A percentile compares a stretch with the other conserved stretches of the same genome.
These are phyloP conservation scores for Platanista minor DNA, from an alignment of 2,113 vertebrate genomes.

Conservation along the genomic window DNA sequence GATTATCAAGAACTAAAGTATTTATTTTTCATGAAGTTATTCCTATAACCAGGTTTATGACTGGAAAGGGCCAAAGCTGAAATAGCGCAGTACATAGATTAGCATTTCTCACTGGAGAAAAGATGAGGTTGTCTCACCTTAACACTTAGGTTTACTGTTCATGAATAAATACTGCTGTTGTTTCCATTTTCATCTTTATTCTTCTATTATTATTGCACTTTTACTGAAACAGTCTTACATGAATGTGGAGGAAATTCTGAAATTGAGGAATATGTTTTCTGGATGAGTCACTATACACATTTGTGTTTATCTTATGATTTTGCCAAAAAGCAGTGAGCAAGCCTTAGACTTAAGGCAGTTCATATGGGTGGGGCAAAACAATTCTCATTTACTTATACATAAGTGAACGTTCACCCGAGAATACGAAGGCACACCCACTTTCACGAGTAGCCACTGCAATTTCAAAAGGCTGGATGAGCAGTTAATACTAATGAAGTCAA, in stretches of 20 bases:
- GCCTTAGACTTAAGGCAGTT: background rate
- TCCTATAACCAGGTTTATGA: slow-evolving; percentile 74
- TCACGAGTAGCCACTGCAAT: background rate
- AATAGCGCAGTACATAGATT: slow-evolving; percentile 37
- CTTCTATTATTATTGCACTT: background rate
- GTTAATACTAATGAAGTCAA: background rate
- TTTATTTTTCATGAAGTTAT: slow-evolving; percentile 77
- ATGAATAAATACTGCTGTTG: background rate
- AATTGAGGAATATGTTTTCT: slow-evolving; percentile 17
- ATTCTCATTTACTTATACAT: background rate
- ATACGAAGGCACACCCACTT: background rate
- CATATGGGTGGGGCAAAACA: background rate
- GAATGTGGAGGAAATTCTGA: slow-evolving; percentile 13
- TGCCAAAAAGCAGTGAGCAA: background rate
- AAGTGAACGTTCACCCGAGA: background rate
- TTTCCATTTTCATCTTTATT: slow-evolving; percentile 50
- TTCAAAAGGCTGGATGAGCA: slow-evolving; percentile 10
- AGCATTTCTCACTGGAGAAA: slow-evolving; percentile 62
- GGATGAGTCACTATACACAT: background rate
- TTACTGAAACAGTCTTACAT: background rate
- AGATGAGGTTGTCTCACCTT: slow-evolving; percentile 37
- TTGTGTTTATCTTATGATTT: slow-evolving; percentile 35
- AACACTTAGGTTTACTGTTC: background rate
- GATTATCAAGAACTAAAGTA: slow-evolving; percentile 75
- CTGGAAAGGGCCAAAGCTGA: slow-evolving; percentile 66